Percentiles rank a stretch among this genome's conserved stretches.
These are phyloP conservation scores for Mycogona germanica DNA, from an alignment of 2,888 invertebrate genomes.

Conservation along the genomic window DNA sequence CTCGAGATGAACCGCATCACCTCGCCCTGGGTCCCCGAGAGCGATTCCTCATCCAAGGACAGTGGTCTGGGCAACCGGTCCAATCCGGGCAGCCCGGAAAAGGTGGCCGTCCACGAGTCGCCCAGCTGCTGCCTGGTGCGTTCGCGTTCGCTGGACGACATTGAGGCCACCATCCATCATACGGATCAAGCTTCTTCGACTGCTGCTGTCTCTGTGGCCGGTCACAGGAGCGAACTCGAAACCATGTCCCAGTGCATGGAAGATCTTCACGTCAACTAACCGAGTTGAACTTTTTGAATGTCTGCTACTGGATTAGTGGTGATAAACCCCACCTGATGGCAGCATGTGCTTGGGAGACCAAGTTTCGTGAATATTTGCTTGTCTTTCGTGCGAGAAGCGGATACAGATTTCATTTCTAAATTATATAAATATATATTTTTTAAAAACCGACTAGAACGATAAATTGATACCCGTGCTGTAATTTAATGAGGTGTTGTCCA, in stretches of 20 bases:
- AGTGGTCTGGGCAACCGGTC: constrained; percentile 10
- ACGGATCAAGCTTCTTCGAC: not conserved
- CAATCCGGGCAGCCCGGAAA: constrained; percentile 16
- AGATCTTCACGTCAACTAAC: constrained; percentile 3
- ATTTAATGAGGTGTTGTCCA: too few species aligned
- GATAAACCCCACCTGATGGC: too few species aligned
- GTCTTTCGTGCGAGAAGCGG: too few species aligned
- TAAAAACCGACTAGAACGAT: too few species aligned
- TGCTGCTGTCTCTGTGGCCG: not conserved
- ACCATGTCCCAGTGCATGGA: constrained; percentile 13
- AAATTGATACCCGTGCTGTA: too few species aligned
- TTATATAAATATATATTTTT: too few species aligned
- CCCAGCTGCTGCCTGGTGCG: not conserved
- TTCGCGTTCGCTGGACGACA: constrained; percentile 13
- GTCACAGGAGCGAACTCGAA: constrained; percentile 7
- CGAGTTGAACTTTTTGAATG: too few species aligned
- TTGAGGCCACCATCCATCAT: not conserved
- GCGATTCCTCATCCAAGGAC: not conserved
- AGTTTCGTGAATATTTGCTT: too few species aligned
- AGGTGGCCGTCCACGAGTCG: not conserved
- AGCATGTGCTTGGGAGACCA: too few species aligned
- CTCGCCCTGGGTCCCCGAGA: not conserved
- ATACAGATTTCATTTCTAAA: too few species aligned
- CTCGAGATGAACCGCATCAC: not conserved
- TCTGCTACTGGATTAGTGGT: too few species aligned